Evolutionary conservation across 2,797 vertebrate genomes (phyloP).

Genomic region (Morus bassanus): DNA sequence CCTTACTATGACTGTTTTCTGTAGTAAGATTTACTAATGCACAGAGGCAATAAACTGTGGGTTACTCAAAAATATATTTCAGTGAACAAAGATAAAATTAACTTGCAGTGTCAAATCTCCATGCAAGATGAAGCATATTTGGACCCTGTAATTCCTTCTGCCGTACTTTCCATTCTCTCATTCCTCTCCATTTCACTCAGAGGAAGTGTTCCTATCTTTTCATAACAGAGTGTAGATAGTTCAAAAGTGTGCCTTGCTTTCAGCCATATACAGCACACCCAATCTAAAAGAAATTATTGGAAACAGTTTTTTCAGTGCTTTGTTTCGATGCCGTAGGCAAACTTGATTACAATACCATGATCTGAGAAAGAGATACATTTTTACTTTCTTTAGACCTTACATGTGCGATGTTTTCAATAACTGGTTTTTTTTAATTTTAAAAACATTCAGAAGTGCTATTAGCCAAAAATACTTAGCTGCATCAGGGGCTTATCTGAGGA

Average conservation of each 20-base stretch:
- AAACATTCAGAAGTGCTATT: not conserved
- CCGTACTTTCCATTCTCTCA: slow-evolving; percentile 23
- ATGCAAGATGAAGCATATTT: not conserved
- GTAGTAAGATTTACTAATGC: not conserved
- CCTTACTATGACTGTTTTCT: not conserved
- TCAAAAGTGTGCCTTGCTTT: slow-evolving; percentile 13
- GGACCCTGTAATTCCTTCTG: not conserved
- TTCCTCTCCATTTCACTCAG: not conserved
- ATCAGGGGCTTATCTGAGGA: not conserved
- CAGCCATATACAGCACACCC: not conserved
- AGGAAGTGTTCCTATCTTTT: slow-evolving; percentile 35
- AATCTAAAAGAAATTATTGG: not conserved
- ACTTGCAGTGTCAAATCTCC: not conserved
- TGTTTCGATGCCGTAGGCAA: not conserved
- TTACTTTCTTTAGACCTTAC: not conserved
- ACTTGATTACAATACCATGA: not conserved
- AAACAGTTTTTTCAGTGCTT: not conserved
- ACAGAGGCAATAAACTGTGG: not conserved
- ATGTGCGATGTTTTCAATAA: not conserved
- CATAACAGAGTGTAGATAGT: not conserved
- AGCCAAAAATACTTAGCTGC: not conserved
- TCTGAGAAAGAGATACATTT: not conserved
- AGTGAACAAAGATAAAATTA: not conserved
- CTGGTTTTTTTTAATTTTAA: not conserved
- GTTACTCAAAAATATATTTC: not conserved